phyloP scores from a whole-genome alignment of 2,888 invertebrate genomes.

The Ophion ellenae region DNA sequence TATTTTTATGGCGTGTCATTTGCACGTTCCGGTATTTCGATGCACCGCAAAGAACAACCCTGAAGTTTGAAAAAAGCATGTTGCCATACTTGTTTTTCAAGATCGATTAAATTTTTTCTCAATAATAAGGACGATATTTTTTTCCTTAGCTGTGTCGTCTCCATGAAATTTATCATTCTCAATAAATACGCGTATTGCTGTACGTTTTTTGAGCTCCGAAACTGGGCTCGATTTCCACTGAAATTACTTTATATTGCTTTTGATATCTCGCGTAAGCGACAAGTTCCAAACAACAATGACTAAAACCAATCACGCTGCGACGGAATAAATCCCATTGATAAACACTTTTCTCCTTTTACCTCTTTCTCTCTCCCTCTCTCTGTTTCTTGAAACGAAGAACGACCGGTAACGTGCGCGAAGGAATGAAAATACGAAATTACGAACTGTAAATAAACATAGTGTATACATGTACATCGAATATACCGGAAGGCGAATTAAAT shows the following conservation, averaged over 20 bases:
- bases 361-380: constrained; percentile 19
- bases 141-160: neutral
- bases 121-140: no score
- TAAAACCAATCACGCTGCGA: neutral
- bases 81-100: no score
- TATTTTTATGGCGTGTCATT: constrained; percentile 72
- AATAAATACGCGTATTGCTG: no score
- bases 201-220: neutral
- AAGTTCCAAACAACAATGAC: neutral
- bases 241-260: neutral
- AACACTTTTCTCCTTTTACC: neutral
- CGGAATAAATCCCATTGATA: neutral
- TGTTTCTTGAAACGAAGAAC: constrained; percentile 27
- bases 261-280: neutral
- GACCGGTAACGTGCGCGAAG: constrained; percentile 24
- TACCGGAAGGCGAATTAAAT: constrained; percentile 63
- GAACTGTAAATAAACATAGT: constrained; percentile 60
- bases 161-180: neutral
- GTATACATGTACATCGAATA: constrained; percentile 61
- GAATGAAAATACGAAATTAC: constrained; percentile 24
- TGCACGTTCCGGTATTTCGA: constrained; percentile 74
- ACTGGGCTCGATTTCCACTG: neutral
- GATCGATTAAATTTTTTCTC: no score
- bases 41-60: neutral
- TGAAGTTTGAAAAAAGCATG: neutral